A percentile compares a stretch with the other conserved stretches of the same genome.
These are phyloP conservation scores for Lucilia sericata DNA, from an alignment of 1,140 invertebrate genomes.

Conservation along the genomic window DNA sequence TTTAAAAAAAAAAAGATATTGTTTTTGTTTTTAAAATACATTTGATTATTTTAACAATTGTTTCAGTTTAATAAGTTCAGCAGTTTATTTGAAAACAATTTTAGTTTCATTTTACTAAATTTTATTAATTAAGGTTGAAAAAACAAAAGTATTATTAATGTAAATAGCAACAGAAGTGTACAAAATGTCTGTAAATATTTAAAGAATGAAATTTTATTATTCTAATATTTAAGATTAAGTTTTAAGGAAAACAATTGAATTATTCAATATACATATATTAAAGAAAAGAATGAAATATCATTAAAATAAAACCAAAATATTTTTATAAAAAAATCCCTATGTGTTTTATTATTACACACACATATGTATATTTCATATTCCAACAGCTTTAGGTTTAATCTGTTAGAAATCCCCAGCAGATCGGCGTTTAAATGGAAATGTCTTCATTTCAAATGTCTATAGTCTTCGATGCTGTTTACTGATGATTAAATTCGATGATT, in stretches of 20 bases:
- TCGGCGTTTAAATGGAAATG: not conserved
- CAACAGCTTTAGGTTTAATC: not conserved
- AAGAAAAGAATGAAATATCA: not conserved
- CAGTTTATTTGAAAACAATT: not conserved
- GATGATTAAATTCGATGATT: conserved; percentile 43
- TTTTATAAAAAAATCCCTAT: not conserved
- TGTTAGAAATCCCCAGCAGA: not conserved
- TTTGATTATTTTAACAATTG: not conserved
- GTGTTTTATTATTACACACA: not conserved
- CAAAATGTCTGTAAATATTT: not conserved
- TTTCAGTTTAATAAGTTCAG: not conserved
- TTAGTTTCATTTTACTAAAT: too few relatives aligned
- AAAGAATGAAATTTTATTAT: not conserved
- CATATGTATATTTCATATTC: not conserved
- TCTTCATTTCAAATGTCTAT: not conserved
- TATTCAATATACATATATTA: not conserved
- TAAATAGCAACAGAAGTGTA: not conserved
- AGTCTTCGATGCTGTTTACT: not conserved
- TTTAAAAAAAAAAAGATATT: not conserved
- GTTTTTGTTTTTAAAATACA: not conserved
- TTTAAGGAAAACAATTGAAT: not conserved
- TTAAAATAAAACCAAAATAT: not conserved
- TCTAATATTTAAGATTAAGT: not conserved
- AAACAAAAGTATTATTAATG: not conserved
- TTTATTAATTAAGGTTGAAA: not conserved